These are phyloP conservation scores for Butorides virescens DNA, from an alignment of 2,113 vertebrate genomes.

Conservation along the genomic window DNA sequence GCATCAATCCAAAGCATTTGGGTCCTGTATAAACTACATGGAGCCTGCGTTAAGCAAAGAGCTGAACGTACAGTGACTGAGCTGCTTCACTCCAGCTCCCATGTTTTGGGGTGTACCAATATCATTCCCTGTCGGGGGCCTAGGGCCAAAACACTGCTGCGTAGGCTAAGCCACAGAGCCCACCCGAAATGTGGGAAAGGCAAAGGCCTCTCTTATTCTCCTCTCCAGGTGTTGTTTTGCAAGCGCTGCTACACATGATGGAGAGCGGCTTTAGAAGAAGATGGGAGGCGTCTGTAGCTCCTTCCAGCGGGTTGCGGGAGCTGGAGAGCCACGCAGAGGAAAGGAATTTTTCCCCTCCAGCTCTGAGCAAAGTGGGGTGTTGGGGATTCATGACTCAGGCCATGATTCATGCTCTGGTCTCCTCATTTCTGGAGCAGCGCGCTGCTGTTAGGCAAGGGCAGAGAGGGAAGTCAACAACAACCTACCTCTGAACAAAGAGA, in stretches of 20 bases:
- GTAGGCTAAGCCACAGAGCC: not conserved
- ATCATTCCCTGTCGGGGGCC: no score
- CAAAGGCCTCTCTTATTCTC: not conserved
- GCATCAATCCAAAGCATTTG: not conserved
- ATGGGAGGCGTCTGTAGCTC: not conserved
- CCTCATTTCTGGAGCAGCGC: accelerated
- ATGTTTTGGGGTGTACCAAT: not conserved
- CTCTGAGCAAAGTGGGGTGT: not conserved
- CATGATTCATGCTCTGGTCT: constrained; percentile 18
- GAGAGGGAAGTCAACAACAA: not conserved
- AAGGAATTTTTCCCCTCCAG: not conserved
- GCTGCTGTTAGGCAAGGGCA: not conserved
- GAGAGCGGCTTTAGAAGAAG: not conserved
- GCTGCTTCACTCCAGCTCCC: not conserved
- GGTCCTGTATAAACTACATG: not conserved
- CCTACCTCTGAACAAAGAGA: not conserved
- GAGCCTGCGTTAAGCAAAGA: not conserved
- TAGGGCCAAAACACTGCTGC: not conserved
- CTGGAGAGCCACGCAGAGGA: not conserved
- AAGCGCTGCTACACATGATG: accelerated
- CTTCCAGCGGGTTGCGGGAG: not conserved
- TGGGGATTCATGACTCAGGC: not conserved
- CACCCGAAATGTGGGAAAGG: not conserved
- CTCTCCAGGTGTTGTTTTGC: not conserved
- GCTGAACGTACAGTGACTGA: not conserved